Conservation (phyloP, 2,888 invertebrate species). For the Synanthedon vespiformis region DNA sequence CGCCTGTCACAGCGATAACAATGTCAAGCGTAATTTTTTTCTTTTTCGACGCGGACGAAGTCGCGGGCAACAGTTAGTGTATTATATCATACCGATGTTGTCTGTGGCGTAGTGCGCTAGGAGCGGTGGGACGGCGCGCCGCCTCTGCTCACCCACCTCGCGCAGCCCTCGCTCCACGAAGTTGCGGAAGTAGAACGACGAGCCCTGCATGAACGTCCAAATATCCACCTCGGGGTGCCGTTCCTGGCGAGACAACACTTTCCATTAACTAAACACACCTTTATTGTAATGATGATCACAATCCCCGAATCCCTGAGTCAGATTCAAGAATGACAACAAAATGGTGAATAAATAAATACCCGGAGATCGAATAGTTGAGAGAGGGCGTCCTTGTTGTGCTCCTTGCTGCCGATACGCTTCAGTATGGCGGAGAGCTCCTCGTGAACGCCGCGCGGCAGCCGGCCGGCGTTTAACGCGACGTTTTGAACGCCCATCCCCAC, state of each 20-base stretch:
- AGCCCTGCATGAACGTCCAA: slow-evolving; percentile 85
- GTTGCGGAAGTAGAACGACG: slow-evolving; percentile 87
- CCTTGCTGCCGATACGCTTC: slow-evolving; percentile 90
- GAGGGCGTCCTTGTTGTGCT: slow-evolving; percentile 86
- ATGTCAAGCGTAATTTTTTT: too few relatives aligned
- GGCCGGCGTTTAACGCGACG: slow-evolving; percentile 29
- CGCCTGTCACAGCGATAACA: neutral
- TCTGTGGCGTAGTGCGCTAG: slow-evolving; percentile 48
- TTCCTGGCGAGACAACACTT: slow-evolving; percentile 29
- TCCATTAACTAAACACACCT: neutral
- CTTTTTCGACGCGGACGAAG: too few relatives aligned
- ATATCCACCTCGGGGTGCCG: slow-evolving; percentile 88
- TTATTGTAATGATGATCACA: too few relatives aligned
- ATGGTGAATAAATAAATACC: slow-evolving; percentile 25
- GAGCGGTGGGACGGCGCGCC: slow-evolving; percentile 38
- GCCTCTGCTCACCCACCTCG: slow-evolving; percentile 58
- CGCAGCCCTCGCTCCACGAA: slow-evolving; percentile 83
- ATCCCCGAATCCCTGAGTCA: too few relatives aligned
- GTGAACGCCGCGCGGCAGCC: slow-evolving; percentile 83
- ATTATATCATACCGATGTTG: slow-evolving; percentile 33
- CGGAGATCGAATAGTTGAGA: slow-evolving; percentile 82
- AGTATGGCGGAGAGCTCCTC: slow-evolving; percentile 90
- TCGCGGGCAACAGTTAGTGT: too few relatives aligned
- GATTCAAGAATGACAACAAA: too few relatives aligned
- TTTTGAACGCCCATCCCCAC: slow-evolving; percentile 66